Percentiles rank a stretch among this genome's conserved stretches.
Conservation (phyloP, 2,888 invertebrate genomes). For the Drosophila mercatorum region DNA sequence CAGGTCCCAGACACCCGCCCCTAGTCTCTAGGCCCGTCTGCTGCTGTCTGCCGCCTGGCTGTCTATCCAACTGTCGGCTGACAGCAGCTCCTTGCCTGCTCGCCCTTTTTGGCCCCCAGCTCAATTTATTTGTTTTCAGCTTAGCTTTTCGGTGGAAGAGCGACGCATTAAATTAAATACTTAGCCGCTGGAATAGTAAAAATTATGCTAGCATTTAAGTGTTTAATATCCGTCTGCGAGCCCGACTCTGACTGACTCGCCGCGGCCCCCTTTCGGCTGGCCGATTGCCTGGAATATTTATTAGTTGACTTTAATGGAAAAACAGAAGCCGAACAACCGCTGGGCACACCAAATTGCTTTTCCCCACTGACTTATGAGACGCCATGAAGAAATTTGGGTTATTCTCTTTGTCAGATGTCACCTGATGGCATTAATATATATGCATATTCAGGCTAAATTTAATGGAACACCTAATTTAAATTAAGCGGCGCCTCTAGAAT, state of each 20-base stretch:
- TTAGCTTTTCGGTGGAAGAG: constrained; percentile 52
- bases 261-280: constrained; percentile 1
- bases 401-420: constrained; percentile 38
- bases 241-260: not conserved
- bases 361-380: constrained; percentile 26
- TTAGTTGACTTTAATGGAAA: constrained; percentile 72
- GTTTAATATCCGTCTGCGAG: constrained; percentile 68
- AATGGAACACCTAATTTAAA: constrained; percentile 19
- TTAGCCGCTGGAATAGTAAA: constrained; percentile 67
- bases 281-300: constrained; percentile 54
- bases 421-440: constrained; percentile 9
- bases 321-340: constrained; percentile 31
- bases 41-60: constrained; percentile 32
- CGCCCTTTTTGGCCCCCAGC: constrained; percentile 22
- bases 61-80: constrained; percentile 66
- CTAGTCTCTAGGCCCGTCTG: not conserved
- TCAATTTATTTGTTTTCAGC: constrained; percentile 74
- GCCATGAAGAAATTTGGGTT: constrained; percentile 43
- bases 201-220: constrained; percentile 78
- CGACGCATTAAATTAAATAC: constrained; percentile 74
- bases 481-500: not conserved
- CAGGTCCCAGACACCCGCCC: not conserved
- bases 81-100: constrained; percentile 10
- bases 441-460: constrained; percentile 5
- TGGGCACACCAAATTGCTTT: constrained; percentile 49